Percentiles rank a stretch among this genome's conserved stretches.
Conservation (phyloP, 2,888 invertebrate species). For the Platycheirus rosarum region DNA sequence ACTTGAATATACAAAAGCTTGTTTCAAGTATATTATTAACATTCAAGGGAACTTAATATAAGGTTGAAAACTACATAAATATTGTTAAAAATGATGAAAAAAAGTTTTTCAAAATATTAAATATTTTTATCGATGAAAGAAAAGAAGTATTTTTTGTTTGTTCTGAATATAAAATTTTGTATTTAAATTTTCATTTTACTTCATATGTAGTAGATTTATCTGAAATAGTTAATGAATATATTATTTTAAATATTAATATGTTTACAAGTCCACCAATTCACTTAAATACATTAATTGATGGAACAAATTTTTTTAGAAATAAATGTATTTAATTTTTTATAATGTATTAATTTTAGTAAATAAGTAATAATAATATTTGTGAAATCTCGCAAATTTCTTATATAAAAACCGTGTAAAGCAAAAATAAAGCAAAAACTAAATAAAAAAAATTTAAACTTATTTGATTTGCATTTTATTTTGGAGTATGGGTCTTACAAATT, state of each 20-base stretch:
- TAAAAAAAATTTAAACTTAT: not conserved
- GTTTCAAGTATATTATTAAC: conserved; percentile 7
- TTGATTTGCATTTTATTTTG: not conserved
- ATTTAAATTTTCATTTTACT: conserved; percentile 24
- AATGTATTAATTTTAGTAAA: not conserved
- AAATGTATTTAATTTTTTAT: not conserved
- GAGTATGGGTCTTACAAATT: not conserved
- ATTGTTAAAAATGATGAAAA: conserved; percentile 10
- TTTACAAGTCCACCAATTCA: conserved; percentile 20
- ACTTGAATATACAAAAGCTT: conserved; percentile 8
- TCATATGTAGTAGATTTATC: conserved; percentile 8
- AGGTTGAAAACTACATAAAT: conserved; percentile 10
- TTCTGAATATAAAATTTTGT: conserved; percentile 6
- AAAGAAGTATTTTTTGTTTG: conserved; percentile 17
- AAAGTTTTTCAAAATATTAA: conserved; percentile 10
- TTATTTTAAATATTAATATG: conserved; percentile 13
- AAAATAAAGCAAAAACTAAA: not conserved
- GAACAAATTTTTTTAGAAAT: conserved; percentile 3
- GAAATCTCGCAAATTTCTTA: not conserved
- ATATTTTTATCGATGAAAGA: not conserved
- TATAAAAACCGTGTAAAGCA: not conserved
- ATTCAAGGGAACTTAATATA: conserved; percentile 19
- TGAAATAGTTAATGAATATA: not conserved
- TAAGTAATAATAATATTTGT: not conserved
- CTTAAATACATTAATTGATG: conserved; percentile 15